These are phyloP conservation scores for Hirundichthys speculiger DNA, from an alignment of 2,113 vertebrate species.

Conservation along the genomic window DNA sequence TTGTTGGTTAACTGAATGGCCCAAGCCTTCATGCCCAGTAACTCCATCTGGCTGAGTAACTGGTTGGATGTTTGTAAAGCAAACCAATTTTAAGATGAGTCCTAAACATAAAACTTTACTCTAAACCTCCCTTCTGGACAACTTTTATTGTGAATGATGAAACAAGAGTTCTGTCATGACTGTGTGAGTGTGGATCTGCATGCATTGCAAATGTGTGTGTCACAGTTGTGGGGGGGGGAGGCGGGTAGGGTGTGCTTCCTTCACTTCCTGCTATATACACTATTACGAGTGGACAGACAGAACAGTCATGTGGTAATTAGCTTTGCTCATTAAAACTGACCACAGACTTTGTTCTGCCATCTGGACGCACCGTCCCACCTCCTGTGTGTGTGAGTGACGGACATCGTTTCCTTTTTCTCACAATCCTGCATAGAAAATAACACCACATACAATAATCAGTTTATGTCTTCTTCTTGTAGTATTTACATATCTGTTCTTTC, in stretches of 20 bases:
- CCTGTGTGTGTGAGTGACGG: constrained; percentile 28
- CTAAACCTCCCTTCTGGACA: too few relatives aligned
- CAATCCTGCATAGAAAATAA: constrained; percentile 5
- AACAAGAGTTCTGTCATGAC: too few relatives aligned
- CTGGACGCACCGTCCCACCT: constrained; percentile 53
- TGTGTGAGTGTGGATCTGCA: too few relatives aligned
- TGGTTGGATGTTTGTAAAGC: too few relatives aligned
- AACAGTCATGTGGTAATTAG: constrained; percentile 67
- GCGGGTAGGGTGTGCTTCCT: constrained; percentile 17
- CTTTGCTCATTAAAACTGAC: constrained; percentile 66
- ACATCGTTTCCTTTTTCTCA: constrained; percentile 4
- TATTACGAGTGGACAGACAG: constrained; percentile 45
- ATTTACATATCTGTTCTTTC: background rate
- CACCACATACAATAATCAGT: background rate
- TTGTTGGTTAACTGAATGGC: background rate
- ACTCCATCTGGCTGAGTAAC: too few relatives aligned
- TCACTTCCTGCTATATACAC: constrained; percentile 60
- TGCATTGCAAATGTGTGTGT: too few relatives aligned
- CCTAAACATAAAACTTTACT: too few relatives aligned
- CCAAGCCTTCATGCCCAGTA: too few relatives aligned
- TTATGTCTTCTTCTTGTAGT: background rate
- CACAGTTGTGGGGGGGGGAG: background rate
- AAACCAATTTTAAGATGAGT: too few relatives aligned
- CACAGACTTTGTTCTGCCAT: constrained; percentile 69
- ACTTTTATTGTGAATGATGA: too few relatives aligned